Conservation (phyloP, 2,888 invertebrate genomes). For the Chloroclystis v-ata region DNA sequence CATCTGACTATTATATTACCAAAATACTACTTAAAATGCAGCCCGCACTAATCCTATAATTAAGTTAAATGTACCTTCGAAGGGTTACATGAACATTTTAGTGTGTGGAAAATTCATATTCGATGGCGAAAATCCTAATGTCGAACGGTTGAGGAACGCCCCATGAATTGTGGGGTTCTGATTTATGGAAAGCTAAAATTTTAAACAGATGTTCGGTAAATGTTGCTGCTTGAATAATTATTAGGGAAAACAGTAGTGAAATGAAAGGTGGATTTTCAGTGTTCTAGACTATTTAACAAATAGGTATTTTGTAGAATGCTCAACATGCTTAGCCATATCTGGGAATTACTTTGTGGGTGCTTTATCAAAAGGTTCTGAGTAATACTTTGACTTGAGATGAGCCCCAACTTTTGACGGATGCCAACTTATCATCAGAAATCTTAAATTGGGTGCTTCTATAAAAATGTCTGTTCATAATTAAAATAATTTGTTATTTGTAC, state of each 20-base stretch:
- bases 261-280: too few species aligned
- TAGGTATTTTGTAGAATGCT: neutral
- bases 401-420: too few species aligned
- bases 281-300: too few species aligned
- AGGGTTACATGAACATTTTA: slow-evolving; percentile 58
- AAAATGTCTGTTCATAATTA: too few species aligned
- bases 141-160: slow-evolving; percentile 49
- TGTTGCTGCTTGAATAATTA: slow-evolving; percentile 17
- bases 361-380: too few species aligned
- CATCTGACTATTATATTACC: slow-evolving; percentile 77
- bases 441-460: too few species aligned
- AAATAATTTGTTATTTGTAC: too few species aligned
- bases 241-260: slow-evolving; percentile 4
- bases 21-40: slow-evolving; percentile 75
- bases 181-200: slow-evolving; percentile 43
- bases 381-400: too few species aligned
- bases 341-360: too few species aligned
- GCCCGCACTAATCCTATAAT: slow-evolving; percentile 70
- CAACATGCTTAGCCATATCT: too few species aligned
- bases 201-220: slow-evolving; percentile 20
- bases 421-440: too few species aligned
- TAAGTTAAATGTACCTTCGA: slow-evolving; percentile 69
- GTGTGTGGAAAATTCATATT: slow-evolving; percentile 71
- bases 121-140: slow-evolving; percentile 62
- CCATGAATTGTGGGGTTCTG: slow-evolving; percentile 57